Evolutionary conservation across 2,888 invertebrate genomes (phyloP).

Genomic region (Argyresthia albistria): DNA sequence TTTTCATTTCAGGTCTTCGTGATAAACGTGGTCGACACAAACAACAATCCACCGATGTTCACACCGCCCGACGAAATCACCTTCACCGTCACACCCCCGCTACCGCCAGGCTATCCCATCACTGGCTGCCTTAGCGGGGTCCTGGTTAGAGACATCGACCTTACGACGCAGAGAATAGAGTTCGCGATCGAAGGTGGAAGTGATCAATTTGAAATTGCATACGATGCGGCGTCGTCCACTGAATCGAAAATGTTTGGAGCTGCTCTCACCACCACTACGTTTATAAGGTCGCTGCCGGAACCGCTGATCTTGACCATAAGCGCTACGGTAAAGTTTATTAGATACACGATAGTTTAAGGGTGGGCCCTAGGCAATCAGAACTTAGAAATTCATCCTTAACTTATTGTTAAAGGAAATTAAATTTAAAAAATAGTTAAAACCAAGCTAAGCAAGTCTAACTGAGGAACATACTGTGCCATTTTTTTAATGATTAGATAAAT

Average conservation of each 20-base stretch:
- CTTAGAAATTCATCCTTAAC: too few relatives aligned
- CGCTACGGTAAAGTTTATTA: conserved; percentile 45
- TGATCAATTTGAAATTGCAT: conserved; percentile 42
- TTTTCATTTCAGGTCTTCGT: conserved; percentile 36
- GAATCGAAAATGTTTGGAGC: conserved; percentile 44
- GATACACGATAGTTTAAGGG: background rate
- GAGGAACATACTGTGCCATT: too few relatives aligned
- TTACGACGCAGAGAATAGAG: conserved; percentile 52
- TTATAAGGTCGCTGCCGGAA: conserved; percentile 44
- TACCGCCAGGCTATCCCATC: conserved; percentile 50
- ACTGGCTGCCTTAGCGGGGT: conserved; percentile 52
- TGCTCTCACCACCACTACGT: conserved; percentile 32
- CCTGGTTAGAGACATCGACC: conserved; percentile 61
- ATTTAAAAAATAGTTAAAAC: too few relatives aligned
- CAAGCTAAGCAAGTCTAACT: too few relatives aligned
- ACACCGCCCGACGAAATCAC: conserved; percentile 26
- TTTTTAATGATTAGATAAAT: too few relatives aligned
- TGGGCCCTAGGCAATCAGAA: too few relatives aligned
- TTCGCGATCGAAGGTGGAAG: conserved; percentile 41
- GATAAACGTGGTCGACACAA: conserved; percentile 54
- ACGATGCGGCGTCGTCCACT: conserved; percentile 23
- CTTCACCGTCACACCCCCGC: conserved; percentile 57
- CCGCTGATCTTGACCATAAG: conserved; percentile 35
- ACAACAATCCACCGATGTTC: conserved; percentile 60
- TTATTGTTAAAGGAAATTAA: too few relatives aligned